These are phyloP conservation scores for Phoeniculus purpureus DNA, from an alignment of 2,797 vertebrate genomes.

Conservation along the genomic window DNA sequence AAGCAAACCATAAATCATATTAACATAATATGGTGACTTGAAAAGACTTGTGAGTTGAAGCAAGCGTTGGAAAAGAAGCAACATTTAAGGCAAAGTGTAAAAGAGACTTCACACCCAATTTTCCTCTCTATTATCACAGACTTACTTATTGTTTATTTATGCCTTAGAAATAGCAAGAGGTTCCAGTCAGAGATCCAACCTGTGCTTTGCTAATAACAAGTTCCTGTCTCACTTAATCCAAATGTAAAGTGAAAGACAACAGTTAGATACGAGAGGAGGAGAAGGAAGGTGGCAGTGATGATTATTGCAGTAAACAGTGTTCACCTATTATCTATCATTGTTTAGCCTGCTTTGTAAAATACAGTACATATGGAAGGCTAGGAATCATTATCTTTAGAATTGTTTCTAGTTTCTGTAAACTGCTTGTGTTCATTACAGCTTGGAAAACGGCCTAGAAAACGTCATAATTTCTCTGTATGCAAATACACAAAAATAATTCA, in stretches of 20 bases:
- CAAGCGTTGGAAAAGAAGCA: not conserved
- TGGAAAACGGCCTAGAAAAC: not conserved
- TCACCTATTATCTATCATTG: not conserved
- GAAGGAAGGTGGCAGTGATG: not conserved
- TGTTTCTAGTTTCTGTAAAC: not conserved
- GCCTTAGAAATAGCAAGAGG: not conserved
- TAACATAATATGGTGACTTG: conserved; percentile 14
- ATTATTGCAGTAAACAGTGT: conserved; percentile 13
- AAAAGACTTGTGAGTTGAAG: not conserved
- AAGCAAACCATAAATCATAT: conserved; percentile 13
- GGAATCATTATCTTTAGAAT: not conserved
- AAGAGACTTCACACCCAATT: not conserved
- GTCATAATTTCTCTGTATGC: not conserved
- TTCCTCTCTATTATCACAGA: not conserved
- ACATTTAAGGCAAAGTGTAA: not conserved
- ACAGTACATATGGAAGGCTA: not conserved
- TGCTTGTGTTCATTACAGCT: not conserved
- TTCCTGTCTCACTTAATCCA: not conserved
- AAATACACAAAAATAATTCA: not conserved
- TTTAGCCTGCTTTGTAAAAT: conserved; percentile 6
- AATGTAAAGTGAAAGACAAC: not conserved
- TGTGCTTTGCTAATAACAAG: not conserved
- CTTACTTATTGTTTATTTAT: not conserved
- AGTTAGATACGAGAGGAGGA: not conserved
- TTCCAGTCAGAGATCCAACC: not conserved